Percentiles rank a stretch among this genome's conserved stretches.
Conservation (phyloP, 2,113 vertebrate genomes). For the Calonectris borealis region DNA sequence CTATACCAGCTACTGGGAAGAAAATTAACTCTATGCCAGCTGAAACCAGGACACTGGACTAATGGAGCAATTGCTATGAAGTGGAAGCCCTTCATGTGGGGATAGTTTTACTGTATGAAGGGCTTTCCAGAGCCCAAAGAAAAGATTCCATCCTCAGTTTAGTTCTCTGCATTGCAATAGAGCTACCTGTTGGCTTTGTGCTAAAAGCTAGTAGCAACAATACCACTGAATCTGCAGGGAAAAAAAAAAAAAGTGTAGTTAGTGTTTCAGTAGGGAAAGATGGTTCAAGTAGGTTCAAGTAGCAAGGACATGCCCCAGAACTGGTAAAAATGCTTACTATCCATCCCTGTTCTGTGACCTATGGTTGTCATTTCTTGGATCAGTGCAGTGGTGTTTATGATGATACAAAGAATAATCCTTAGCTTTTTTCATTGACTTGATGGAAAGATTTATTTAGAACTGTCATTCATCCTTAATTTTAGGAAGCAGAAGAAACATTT, state of each 20-base stretch:
- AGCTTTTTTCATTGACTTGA: not conserved
- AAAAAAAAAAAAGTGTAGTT: not conserved
- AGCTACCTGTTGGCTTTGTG: not conserved
- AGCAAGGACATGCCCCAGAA: not conserved
- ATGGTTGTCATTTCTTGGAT: not conserved
- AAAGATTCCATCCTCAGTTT: rapidly evolving
- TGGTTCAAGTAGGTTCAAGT: not conserved
- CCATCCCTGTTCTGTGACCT: not conserved
- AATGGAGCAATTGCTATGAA: not conserved
- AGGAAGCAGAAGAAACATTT: not conserved
- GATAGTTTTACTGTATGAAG: not conserved
- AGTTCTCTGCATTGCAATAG: not conserved
- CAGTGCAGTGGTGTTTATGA: not conserved
- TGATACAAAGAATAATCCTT: not conserved
- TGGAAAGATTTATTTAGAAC: not conserved
- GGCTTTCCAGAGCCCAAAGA: not conserved
- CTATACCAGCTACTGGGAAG: too few species aligned
- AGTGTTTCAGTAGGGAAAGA: not conserved
- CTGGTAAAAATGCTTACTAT: not conserved
- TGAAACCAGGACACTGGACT: not conserved
- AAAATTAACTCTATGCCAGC: too few species aligned
- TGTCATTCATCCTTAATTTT: not conserved
- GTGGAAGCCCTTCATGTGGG: not conserved
- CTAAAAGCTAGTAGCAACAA: not conserved
- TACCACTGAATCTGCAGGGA: not conserved